Evolutionary conservation across 2,113 vertebrate species (phyloP).

Genomic region (Alligator mississippiensis): DNA sequence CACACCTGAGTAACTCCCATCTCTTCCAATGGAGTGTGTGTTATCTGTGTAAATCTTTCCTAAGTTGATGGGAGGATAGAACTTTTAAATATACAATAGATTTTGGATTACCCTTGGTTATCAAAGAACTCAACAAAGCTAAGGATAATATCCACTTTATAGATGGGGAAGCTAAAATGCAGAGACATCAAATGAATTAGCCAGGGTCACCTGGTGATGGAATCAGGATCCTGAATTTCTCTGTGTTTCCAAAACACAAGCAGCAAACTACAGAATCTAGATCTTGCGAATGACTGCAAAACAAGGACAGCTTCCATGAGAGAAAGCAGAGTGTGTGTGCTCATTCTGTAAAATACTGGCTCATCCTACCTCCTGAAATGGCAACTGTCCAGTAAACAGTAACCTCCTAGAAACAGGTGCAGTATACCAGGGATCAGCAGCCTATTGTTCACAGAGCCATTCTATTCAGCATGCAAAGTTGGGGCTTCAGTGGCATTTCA

Average conservation of each 20-base stretch:
- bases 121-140: conserved; percentile 34
- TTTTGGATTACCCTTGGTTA: not conserved
- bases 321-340: not conserved
- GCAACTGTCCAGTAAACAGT: conserved; percentile 34
- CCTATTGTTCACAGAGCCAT: too few relatives aligned
- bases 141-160: not conserved
- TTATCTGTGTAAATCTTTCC: not conserved
- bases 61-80: not conserved
- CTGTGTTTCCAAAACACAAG: not conserved
- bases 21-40: not conserved
- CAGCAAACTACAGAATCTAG: not conserved
- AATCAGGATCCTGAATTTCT: too few relatives aligned
- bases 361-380: rapidly evolving
- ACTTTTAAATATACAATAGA: not conserved
- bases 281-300: rapidly evolving
- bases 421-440: not conserved
- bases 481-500: too few relatives aligned
- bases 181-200: not conserved
- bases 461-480: too few relatives aligned
- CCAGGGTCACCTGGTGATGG: not conserved
- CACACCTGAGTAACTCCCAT: not conserved
- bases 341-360: rapidly evolving
- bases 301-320: not conserved
- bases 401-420: conserved; percentile 17
- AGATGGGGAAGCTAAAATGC: not conserved